Evolutionary conservation across 2,797 vertebrate species (phyloP), one percentile per base, ranked within the genome.

Genomic region (Chelidonichthys spinosus): DNA sequence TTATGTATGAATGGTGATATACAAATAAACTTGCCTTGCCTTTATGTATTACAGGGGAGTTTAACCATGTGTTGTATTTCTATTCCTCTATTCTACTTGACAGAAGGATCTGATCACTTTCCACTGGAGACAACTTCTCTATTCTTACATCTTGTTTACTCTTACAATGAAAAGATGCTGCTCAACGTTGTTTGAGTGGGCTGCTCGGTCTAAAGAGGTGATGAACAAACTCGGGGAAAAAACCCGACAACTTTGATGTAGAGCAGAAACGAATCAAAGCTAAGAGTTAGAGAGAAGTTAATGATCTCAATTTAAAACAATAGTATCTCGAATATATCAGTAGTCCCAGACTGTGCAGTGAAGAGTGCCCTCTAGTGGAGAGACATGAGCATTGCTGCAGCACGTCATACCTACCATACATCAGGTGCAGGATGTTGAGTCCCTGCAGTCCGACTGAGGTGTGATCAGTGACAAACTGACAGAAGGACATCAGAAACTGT

Each of bases 311-410:
- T 61, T 36, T 50, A n/a, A 14, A 55, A 44, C 14, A 47, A 11
- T 7, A 11, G 18, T 15, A 59, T 5, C 4, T 44, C 4, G n/a
- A 67, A 39, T 62, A 40, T 43, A 54, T 63, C 18, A 73, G 39
- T 55, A 49, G 62, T 65, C 25, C 4, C 0, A 52, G 18, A n/a
- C 33, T 35, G 37, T 72, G 9, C 4, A 46, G 81, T 8, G 1
- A 59, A 0, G 61, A 59, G 72, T 10, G 59, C 76, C 0, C 77
- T 74, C 92, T 84, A 50, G 81, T 85, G 92, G 91, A 81, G 13
- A 69, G 1, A 65, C 46, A 14, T 0, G 0, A 37, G 5, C 18
- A 47, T 15, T 75, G 49, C 82, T 17, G 18, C 40, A 60, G 14
- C 8, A 32, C 14, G 10, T 33, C 5, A 2, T 6, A 49, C 44